Evolutionary conservation across 1,140 invertebrate genomes (phyloP).

Genomic region (Drosophila biarmipes): DNA sequence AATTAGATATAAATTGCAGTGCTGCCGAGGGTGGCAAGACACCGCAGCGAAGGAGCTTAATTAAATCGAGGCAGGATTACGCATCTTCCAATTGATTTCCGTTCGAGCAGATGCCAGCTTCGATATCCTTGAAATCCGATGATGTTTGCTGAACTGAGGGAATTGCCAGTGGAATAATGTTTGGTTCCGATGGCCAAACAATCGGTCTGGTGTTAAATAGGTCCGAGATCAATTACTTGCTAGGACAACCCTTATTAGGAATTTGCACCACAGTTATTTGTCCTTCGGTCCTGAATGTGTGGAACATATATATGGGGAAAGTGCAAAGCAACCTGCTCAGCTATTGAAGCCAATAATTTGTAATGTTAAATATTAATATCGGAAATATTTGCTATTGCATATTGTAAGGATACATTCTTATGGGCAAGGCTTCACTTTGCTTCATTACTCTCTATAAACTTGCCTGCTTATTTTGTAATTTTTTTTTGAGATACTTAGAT

Average conservation of each 20-base stretch:
- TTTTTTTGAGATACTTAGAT: too few relatives aligned
- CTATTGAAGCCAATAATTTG: too few relatives aligned
- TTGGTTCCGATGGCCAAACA: neutral
- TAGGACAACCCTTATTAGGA: neutral
- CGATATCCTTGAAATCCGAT: constrained; percentile 2
- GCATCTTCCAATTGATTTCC: constrained; percentile 44
- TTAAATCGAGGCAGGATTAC: constrained; percentile 35
- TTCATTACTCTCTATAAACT: too few relatives aligned
- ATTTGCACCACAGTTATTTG: neutral
- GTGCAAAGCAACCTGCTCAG: too few relatives aligned
- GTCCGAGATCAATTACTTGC: too few relatives aligned
- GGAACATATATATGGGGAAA: too few relatives aligned
- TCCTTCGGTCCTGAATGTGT: too few relatives aligned
- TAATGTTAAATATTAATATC: too few relatives aligned
- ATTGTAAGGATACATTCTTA: too few relatives aligned
- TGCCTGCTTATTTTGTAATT: too few relatives aligned
- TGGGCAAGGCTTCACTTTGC: too few relatives aligned
- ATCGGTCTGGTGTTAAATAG: neutral
- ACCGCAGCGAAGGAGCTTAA: constrained; percentile 25
- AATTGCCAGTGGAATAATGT: constrained; percentile 10
- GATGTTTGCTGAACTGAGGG: constrained; percentile 7
- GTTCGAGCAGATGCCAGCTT: constrained; percentile 9
- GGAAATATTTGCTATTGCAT: too few relatives aligned
- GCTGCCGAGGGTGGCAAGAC: neutral
- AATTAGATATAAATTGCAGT: constrained; percentile 49